phyloP scores from a whole-genome alignment of 2,797 vertebrate genomes.

The Simalia tracyae region DNA sequence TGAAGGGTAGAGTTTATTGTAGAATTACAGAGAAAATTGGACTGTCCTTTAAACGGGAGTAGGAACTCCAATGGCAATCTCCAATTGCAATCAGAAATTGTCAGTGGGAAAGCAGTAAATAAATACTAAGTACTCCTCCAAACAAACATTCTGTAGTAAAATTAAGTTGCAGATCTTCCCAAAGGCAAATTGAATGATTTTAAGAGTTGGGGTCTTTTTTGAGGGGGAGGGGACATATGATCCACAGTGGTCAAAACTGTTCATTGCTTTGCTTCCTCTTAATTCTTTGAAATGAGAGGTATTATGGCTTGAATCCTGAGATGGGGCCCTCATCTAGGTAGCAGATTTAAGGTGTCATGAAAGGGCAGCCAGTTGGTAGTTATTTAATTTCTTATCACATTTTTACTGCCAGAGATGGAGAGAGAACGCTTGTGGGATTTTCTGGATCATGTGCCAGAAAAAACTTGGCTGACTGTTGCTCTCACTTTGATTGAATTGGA shows the following conservation, averaged over 20 bases:
- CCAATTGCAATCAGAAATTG: background rate
- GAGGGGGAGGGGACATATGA: background rate
- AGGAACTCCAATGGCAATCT: background rate
- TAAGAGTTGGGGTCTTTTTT: background rate
- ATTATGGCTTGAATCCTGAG: background rate
- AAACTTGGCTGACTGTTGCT: background rate
- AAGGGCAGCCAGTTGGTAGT: background rate
- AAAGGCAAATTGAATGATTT: background rate
- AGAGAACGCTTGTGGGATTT: background rate
- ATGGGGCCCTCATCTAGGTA: background rate
- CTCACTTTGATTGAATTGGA: background rate
- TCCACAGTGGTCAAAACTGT: background rate
- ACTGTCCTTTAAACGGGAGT: conserved; percentile 16
- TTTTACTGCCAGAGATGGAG: background rate
- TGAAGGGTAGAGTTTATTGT: background rate
- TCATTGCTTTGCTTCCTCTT: background rate
- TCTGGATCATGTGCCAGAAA: background rate
- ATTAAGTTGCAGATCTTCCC: background rate
- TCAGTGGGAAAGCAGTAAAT: conserved; percentile 6
- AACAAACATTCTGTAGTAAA: background rate
- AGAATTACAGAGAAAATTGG: conserved; percentile 25
- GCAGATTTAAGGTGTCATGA: background rate
- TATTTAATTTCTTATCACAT: background rate
- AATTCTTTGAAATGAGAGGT: background rate
- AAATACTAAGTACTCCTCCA: background rate